Conservation (phyloP, 1,140 invertebrate genomes). For the Drosophila truncata region DNA sequence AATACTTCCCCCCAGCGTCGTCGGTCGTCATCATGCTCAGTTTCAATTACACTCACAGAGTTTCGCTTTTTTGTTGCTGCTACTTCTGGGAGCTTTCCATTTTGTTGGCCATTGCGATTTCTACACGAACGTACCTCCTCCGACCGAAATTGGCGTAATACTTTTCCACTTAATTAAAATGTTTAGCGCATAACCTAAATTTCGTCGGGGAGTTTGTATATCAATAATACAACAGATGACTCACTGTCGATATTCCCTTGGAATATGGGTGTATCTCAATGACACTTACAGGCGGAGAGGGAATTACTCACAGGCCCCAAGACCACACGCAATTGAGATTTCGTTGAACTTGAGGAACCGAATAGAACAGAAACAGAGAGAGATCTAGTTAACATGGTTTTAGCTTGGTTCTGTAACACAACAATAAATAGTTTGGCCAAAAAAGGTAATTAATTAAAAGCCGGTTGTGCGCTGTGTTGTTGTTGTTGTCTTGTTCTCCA, state of each 20-base stretch:
- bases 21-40: constrained; percentile 79
- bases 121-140: constrained; percentile 51
- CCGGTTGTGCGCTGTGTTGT: constrained; percentile 63
- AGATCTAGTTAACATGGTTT: constrained; percentile 35
- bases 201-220: constrained; percentile 33
- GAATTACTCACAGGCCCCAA: constrained; percentile 14
- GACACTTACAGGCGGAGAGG: constrained; percentile 60
- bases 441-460: constrained; percentile 84
- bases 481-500: constrained; percentile 25
- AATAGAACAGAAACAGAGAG: constrained; percentile 7
- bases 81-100: constrained; percentile 69
- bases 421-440: constrained; percentile 82
- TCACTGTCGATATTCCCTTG: constrained; percentile 14
- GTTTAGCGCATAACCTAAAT: constrained; percentile 81
- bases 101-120: constrained; percentile 77
- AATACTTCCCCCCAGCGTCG: constrained; percentile 74
- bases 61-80: constrained; percentile 68
- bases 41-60: constrained; percentile 78
- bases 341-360: constrained; percentile 70
- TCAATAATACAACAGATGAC: constrained; percentile 8
- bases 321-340: constrained; percentile 64
- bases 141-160: constrained; percentile 80
- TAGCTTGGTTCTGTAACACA: constrained; percentile 38
- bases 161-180: constrained; percentile 83
- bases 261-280: constrained; percentile 64